These are phyloP conservation scores for Heliconius ethilla DNA, from an alignment of 2,888 invertebrate species.

Conservation along the genomic window DNA sequence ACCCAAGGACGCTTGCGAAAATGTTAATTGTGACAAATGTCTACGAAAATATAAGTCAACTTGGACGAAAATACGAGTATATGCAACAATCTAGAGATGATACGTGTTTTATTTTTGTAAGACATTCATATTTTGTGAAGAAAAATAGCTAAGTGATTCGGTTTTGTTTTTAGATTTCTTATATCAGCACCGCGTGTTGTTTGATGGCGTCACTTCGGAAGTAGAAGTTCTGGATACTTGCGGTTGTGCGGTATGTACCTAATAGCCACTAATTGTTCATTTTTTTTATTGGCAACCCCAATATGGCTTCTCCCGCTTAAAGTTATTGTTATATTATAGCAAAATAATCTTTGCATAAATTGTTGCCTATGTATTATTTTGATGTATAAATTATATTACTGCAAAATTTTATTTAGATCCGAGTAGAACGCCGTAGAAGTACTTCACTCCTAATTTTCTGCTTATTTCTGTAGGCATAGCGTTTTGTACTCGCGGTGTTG, in stretches of 20 bases:
- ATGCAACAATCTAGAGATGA: background rate
- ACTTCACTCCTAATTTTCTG: no score
- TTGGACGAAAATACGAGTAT: background rate
- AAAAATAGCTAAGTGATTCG: background rate
- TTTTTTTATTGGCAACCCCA: background rate
- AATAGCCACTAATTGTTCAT: background rate
- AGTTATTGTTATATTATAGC: background rate
- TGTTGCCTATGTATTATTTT: background rate
- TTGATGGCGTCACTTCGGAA: conserved; percentile 88
- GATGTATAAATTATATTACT: background rate
- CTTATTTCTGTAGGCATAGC: no score
- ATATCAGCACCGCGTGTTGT: conserved; percentile 88
- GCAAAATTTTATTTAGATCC: background rate
- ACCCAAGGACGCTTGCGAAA: conserved; percentile 41
- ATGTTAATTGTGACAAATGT: conserved; percentile 28
- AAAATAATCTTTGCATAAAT: background rate
- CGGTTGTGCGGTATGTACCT: conserved; percentile 87
- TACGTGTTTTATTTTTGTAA: background rate
- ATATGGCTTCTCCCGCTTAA: background rate
- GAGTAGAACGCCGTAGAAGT: background rate
- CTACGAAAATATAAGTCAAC: conserved; percentile 23
- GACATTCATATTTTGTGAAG: background rate
- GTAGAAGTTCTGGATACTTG: conserved; percentile 90
- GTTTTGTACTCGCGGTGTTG: no score
- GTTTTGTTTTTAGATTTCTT: conserved; percentile 83